Percentiles rank a stretch among this genome's conserved stretches.
phyloP scores from a whole-genome alignment of 2,797 vertebrate species.

The Pseudopleuronectes americanus region DNA sequence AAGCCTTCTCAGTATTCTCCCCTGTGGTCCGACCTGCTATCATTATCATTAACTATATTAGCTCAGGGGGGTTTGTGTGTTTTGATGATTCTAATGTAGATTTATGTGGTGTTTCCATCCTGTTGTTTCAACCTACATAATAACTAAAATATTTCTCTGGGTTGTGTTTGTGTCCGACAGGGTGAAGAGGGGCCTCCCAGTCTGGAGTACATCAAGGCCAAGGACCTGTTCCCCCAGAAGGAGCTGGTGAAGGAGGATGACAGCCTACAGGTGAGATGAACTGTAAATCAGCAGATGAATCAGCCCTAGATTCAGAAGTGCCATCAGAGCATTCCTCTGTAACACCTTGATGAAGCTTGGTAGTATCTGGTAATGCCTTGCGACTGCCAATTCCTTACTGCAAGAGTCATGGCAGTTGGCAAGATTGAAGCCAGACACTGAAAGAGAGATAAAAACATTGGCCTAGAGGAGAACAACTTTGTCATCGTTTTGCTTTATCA shows the following conservation, averaged over 20 bases:
- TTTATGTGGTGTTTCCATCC: not conserved
- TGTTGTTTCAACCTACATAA: not conserved
- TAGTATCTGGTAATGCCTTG: not conserved
- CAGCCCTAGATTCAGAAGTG: not conserved
- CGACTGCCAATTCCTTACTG: conserved; percentile 16
- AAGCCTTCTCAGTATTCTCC: not conserved
- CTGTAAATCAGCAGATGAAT: not conserved
- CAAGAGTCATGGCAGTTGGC: not conserved
- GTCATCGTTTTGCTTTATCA: conserved; percentile 3
- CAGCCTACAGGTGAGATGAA: conserved; percentile 89
- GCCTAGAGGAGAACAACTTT: too few relatives aligned
- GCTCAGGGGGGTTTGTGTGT: not conserved
- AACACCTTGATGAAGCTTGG: conserved; percentile 28
- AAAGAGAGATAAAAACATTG: not conserved
- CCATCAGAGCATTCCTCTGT: conserved; percentile 9
- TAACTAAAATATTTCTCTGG: conserved; percentile 1
- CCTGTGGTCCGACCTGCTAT: not conserved
- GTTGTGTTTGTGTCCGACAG: conserved; percentile 76
- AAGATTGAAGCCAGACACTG: conserved; percentile 17
- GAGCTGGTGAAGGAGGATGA: conserved; percentile 98
- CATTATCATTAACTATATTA: not conserved
- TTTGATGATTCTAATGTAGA: not conserved
- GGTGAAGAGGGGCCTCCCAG: conserved; percentile 99
- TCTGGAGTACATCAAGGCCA: conserved; percentile 99
- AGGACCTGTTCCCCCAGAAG: conserved; percentile 98